A percentile compares a stretch with the other conserved stretches of the same genome.
Conservation (phyloP, 2,797 vertebrate genomes). For the Rhadinocentrus ornatus region DNA sequence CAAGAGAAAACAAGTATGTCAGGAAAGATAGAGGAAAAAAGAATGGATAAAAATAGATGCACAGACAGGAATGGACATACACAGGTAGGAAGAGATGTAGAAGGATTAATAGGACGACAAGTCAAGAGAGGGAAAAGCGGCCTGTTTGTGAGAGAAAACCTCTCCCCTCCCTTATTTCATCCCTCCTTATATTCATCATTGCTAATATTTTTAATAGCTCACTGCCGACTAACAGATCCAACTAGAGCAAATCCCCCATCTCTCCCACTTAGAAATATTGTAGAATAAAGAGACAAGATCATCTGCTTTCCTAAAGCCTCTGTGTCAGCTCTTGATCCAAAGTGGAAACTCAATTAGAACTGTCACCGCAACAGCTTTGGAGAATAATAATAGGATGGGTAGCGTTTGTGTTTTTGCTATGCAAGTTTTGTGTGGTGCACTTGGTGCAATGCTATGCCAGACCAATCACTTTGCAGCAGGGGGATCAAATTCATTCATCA, state of each 20-base stretch:
- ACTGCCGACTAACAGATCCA: slow-evolving; percentile 58
- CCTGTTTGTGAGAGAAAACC: slow-evolving; percentile 25
- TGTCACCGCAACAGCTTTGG: slow-evolving; percentile 44
- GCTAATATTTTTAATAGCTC: slow-evolving; percentile 60
- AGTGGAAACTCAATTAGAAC: slow-evolving; percentile 75
- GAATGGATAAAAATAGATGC: slow-evolving; percentile 57
- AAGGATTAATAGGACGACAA: slow-evolving; percentile 6
- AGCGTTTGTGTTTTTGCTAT: slow-evolving; percentile 31
- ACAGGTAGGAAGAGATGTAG: slow-evolving; percentile 31
- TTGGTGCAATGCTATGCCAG: slow-evolving; percentile 42
- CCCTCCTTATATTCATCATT: slow-evolving; percentile 39
- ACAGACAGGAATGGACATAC: slow-evolving; percentile 13
- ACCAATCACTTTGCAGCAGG: slow-evolving; percentile 59
- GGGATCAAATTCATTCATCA: slow-evolving; percentile 68
- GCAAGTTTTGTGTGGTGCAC: slow-evolving; percentile 29
- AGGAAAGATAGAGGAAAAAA: slow-evolving; percentile 59
- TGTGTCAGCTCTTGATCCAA: slow-evolving; percentile 58
- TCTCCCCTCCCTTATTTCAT: slow-evolving; percentile 23
- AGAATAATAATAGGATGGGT: slow-evolving; percentile 67
- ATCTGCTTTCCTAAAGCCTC: slow-evolving; percentile 71
- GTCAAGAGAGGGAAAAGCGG: slow-evolving; percentile 24
- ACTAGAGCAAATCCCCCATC: slow-evolving; percentile 59
- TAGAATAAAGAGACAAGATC: slow-evolving; percentile 63
- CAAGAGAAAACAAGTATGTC: slow-evolving; percentile 61
- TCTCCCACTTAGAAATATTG: slow-evolving; percentile 64